Evolutionary conservation across 2,797 vertebrate species (phyloP), one percentile per base, ranked within the genome.

Genomic region (Sebastiscus albofasciatus): DNA sequence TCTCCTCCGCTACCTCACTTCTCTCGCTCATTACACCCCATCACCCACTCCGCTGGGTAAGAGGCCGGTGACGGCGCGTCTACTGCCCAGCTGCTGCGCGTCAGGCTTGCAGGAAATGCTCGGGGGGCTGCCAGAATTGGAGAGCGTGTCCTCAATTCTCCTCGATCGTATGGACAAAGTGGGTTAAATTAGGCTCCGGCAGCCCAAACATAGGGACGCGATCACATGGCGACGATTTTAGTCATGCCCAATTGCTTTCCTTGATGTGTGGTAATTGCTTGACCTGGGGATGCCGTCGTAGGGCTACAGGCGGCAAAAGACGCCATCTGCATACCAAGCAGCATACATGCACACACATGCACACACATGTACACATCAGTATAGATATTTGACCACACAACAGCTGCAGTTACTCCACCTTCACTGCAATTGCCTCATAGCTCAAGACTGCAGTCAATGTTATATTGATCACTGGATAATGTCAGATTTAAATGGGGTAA

Each of bases 211-310:
- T 84, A 80, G 84, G 88, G 87, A 90, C 82, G 84, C 87, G 90
- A 92, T 94, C 94, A 93, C 92, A 81, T 72, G 82, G 86, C 86
- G 81, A 87, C 93, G 91, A 94, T 93, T 94, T 95, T 93, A 93
- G 93, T 95, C 93, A 96, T 79, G 93, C 79, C 87, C 93, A 96
- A 95, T 96, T 95, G 93, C 90, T 92, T 91, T 81, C 80, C 93
- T 92, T 95, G 94, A 95, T 96, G 94, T 91, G 90, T 85, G 88
- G 95, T 94, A 96, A 96, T 95, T 95, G 94, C 83, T 89, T 94
- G 93, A 95, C 95, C 92, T 81, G 79, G 67, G 85, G 87, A 91
- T 60, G 79, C 77, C 55, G 59, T 78, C 61, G 82, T 42, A 60
- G 56, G 79, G 67, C 81, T 83, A 88, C 86, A 83, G 81, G 85